Conservation (phyloP, 2,888 invertebrate genomes). For the Ommatoiulus sabulosus region DNA sequence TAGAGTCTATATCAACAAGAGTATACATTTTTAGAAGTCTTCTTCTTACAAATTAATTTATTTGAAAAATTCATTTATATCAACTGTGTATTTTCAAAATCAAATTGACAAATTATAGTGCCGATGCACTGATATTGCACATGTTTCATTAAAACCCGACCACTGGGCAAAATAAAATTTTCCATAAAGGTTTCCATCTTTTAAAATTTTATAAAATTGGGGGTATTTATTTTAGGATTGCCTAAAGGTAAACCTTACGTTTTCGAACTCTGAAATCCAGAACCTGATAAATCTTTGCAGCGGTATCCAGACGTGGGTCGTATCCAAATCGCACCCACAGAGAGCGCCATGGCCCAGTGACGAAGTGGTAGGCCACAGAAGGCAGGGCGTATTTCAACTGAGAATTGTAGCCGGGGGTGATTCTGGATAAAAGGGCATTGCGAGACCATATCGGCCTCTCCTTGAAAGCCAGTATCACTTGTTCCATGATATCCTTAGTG, state of each 20-base stretch:
- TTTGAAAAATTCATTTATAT: too few relatives aligned
- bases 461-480: slow-evolving; percentile 74
- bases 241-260: slow-evolving; percentile 62
- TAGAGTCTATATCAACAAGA: too few relatives aligned
- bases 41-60: too few relatives aligned
- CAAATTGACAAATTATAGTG: too few relatives aligned
- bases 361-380: slow-evolving; percentile 84
- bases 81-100: too few relatives aligned
- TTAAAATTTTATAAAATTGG: too few relatives aligned
- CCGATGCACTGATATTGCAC: too few relatives aligned
- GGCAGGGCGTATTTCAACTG: slow-evolving; percentile 82
- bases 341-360: slow-evolving; percentile 91
- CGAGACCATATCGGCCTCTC: slow-evolving; percentile 91
- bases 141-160: too few relatives aligned
- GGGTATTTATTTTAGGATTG: too few relatives aligned
- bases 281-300: slow-evolving; percentile 86
- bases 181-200: too few relatives aligned
- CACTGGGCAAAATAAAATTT: too few relatives aligned
- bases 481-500: slow-evolving; percentile 54
- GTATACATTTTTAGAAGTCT: too few relatives aligned
- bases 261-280: slow-evolving; percentile 77
- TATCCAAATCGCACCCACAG: slow-evolving; percentile 92
- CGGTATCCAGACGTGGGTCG: slow-evolving; percentile 86
- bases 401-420: slow-evolving; percentile 63
- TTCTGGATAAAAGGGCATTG: slow-evolving; percentile 74